phyloP scores from a whole-genome alignment of 2,888 invertebrate genomes.

The Ennomos fuscantarius region DNA sequence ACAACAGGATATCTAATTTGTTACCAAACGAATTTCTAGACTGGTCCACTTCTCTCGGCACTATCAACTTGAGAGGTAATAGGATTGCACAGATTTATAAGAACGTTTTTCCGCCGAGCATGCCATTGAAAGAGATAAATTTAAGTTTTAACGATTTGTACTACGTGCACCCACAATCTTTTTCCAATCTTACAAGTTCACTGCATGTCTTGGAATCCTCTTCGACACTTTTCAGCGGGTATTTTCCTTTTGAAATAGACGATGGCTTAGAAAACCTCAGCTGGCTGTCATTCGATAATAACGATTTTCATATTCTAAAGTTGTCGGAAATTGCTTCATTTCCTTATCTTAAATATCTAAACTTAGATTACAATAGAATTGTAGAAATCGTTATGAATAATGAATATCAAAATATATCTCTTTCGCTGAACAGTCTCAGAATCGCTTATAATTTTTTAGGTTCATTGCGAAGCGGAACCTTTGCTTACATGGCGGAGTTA shows the following conservation, averaged over 20 bases:
- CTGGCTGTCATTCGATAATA: conserved; percentile 95
- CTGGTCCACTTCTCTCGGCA: conserved; percentile 92
- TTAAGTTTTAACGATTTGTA: conserved; percentile 96
- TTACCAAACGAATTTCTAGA: conserved; percentile 90
- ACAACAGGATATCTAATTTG: conserved; percentile 93
- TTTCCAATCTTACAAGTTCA: conserved; percentile 90
- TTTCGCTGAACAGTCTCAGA: conserved; percentile 90
- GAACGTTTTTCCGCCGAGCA: conserved; percentile 89
- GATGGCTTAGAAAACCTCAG: conserved; percentile 90
- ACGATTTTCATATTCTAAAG: conserved; percentile 91
- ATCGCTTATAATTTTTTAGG: conserved; percentile 93
- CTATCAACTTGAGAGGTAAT: conserved; percentile 93
- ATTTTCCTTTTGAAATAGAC: conserved; percentile 91
- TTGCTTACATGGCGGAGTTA: conserved; percentile 89
- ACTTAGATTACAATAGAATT: conserved; percentile 94
- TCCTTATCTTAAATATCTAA: conserved; percentile 90
- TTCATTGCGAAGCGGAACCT: conserved; percentile 88
- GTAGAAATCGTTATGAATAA: conserved; percentile 88
- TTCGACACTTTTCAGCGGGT: conserved; percentile 92
- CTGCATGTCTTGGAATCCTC: conserved; percentile 94
- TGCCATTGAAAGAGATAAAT: conserved; percentile 93
- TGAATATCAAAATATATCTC: conserved; percentile 88
- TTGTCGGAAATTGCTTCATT: conserved; percentile 89
- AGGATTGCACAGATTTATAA: conserved; percentile 90
- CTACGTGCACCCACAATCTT: conserved; percentile 92